Base-by-base conservation (phyloP, 2,797 vertebrate species). In the Acrocephalus scirpaceus region DNA sequence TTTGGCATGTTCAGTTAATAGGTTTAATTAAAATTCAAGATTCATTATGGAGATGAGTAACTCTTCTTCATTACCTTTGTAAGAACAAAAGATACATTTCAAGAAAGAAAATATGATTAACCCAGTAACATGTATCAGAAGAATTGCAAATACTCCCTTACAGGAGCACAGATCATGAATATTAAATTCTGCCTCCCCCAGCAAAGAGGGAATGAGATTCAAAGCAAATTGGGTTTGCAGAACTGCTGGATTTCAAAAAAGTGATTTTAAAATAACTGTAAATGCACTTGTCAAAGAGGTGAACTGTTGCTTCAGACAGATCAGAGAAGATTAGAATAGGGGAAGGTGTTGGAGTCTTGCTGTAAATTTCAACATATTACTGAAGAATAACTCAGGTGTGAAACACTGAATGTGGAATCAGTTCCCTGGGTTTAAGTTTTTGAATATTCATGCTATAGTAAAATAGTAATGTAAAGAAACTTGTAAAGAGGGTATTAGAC, bases 21-120 rank as follows among this genome's bases (percentile, higher is more conserved):
- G 76, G 44, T 76, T 95, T 96, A 96, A 96, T 97, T 97, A 95
- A 97, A 96, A 95, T 95, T 93, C 90, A 90, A 74, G 89, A 91
- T 97, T 95, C 91, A 88, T 95, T 96, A 88, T 88, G 70, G 86
- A 95, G 92, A 93, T 91, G 88, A 95, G 75, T 95, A 96, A 92
- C 51, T 80, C 90, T 95, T 61, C 88, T 92, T 95, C 79, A 65
- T 91, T 95, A 92, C 82, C 67, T 95, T 92, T 81, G 76, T 91
- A 93, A 60, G 92, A 94, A 94, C 90, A 97, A 96, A 96, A 92
- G 86, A 79, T 86, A 86, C 12, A 56, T 94, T 81, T 93, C 88
- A 67, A 78, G 45, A 93, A 91, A 93, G 81, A 87, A 95, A 93
- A 95, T 73, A 86, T 90, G 38, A 95, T 92, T 90, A 96, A 93